phyloP scores from a whole-genome alignment of 2,888 invertebrate species.

The Patella pellucida region DNA sequence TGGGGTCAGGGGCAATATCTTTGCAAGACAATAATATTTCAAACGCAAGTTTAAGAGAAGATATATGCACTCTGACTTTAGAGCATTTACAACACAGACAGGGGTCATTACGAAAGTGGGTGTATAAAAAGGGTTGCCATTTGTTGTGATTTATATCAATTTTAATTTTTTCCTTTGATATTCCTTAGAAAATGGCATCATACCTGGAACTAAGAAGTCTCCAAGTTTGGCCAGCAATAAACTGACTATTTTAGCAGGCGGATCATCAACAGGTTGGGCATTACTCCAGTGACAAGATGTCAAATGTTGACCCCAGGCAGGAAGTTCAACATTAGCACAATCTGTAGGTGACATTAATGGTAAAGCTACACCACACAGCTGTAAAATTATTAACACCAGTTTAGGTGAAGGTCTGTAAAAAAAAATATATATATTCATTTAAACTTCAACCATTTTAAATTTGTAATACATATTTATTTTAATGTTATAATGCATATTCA shows the following conservation, averaged over 20 bases:
- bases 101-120: no score
- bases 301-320: slow-evolving; percentile 64
- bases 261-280: slow-evolving; percentile 58
- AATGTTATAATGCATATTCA: no score
- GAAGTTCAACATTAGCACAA: slow-evolving; percentile 67
- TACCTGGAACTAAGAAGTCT: slow-evolving; percentile 70
- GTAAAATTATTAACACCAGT: slow-evolving; percentile 68
- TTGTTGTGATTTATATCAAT: neutral
- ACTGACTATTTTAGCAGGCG: slow-evolving; percentile 67
- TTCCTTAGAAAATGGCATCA: neutral
- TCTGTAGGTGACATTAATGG: slow-evolving; percentile 67
- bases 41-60: no score
- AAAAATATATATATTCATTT: neutral
- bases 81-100: neutral
- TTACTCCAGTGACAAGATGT: slow-evolving; percentile 52
- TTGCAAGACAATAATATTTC: no score
- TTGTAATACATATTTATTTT: no score
- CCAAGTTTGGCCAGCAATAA: slow-evolving; percentile 70
- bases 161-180: neutral
- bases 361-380: slow-evolving; percentile 69
- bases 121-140: neutral
- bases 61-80: neutral
- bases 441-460: no score
- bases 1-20: no score
- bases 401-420: slow-evolving; percentile 68